Evolutionary conservation across 2,113 vertebrate genomes (phyloP).

Genomic region (Saccopteryx leptura): DNA sequence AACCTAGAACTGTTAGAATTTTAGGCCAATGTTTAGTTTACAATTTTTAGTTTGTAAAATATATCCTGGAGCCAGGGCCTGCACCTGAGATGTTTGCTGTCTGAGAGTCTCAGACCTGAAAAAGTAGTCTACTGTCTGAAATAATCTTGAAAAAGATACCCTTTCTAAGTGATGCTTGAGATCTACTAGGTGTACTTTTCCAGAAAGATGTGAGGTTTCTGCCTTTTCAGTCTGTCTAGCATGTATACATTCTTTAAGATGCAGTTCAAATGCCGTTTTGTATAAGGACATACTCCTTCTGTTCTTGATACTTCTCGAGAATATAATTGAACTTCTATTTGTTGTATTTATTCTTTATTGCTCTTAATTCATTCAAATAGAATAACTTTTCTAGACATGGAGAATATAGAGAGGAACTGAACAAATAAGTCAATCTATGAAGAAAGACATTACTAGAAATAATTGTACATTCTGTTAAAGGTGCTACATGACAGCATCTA

Average conservation of each 20-base stretch:
- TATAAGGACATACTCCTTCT: not conserved
- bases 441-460: not conserved
- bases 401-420: not conserved
- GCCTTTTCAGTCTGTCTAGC: not conserved
- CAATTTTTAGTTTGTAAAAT: conserved; percentile 38
- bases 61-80: not conserved
- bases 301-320: not conserved
- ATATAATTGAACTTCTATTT: not conserved
- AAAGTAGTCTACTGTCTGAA: not conserved
- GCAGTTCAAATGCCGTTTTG: not conserved
- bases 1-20: not conserved
- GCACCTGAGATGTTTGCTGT: not conserved
- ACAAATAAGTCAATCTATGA: not conserved
- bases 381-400: not conserved
- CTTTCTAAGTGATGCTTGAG: not conserved
- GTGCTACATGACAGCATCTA: not conserved
- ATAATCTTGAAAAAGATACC: not conserved
- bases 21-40: not conserved
- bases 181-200: not conserved
- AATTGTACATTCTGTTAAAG: not conserved
- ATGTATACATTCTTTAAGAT: not conserved
- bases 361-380: not conserved
- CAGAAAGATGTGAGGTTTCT: not conserved
- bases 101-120: not conserved
- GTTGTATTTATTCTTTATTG: not conserved